Evolutionary conservation across 2,797 vertebrate species (phyloP).

Genomic region (Anableps anableps): DNA sequence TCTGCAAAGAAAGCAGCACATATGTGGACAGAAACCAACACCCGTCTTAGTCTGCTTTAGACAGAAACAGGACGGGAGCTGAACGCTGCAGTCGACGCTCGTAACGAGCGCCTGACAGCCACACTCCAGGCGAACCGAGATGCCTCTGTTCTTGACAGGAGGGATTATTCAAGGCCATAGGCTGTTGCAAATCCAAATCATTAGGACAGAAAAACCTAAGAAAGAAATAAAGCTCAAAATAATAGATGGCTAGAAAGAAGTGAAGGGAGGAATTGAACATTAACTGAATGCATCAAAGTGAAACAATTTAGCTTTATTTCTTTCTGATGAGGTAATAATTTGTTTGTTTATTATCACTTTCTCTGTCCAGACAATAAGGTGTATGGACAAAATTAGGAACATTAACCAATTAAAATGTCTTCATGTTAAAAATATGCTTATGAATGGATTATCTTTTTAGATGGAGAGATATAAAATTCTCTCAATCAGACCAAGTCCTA

Average conservation of each 20-base stretch:
- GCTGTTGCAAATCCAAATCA: neutral
- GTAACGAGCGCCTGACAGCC: conserved; percentile 23
- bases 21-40: conserved; percentile 5
- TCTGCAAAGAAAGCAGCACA: neutral
- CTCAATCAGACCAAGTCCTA: conserved; percentile 53
- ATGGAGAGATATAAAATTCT: neutral
- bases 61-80: neutral
- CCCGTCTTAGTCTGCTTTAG: conserved; percentile 14
- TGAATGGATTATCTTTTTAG: neutral
- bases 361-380: neutral
- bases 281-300: neutral
- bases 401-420: neutral
- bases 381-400: neutral
- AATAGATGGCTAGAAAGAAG: neutral
- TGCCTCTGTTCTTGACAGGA: conserved; percentile 6
- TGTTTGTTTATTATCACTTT: neutral
- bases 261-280: neutral
- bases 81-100: neutral
- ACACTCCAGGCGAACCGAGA: conserved; percentile 4
- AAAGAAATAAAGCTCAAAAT: neutral
- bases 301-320: neutral
- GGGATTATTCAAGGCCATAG: neutral
- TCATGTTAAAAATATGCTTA: neutral
- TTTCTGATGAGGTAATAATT: neutral
- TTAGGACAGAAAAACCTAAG: neutral